phyloP scores from a whole-genome alignment of 2,113 vertebrate genomes.

The Tetrax tetrax region DNA sequence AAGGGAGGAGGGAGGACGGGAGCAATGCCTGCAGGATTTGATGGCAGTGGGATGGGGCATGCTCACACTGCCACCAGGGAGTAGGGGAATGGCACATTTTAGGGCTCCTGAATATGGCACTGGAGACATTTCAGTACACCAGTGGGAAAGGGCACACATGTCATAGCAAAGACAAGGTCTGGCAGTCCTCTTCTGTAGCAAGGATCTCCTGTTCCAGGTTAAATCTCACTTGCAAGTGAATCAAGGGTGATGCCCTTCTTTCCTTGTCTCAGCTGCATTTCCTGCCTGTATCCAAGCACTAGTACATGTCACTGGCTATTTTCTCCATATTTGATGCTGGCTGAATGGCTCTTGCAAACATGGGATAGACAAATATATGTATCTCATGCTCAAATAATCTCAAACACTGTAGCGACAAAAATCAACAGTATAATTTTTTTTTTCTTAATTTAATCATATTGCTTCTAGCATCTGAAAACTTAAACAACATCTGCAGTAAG shows the following conservation, averaged over 20 bases:
- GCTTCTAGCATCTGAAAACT: not conserved
- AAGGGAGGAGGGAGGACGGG: not conserved
- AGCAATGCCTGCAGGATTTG: not conserved
- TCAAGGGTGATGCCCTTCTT: not conserved
- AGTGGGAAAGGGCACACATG: not conserved
- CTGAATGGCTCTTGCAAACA: not conserved
- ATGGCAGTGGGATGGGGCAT: rapidly evolving
- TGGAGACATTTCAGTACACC: not conserved
- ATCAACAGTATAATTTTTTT: not conserved
- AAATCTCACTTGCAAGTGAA: not conserved
- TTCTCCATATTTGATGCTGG: not conserved
- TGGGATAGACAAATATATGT: not conserved
- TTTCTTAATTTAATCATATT: not conserved
- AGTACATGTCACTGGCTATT: not conserved
- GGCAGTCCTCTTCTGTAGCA: not conserved
- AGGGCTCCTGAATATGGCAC: not conserved
- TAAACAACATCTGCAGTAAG: not conserved
- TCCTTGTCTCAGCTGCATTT: not conserved
- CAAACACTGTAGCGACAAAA: not conserved
- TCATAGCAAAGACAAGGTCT: not conserved
- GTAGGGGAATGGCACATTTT: not conserved
- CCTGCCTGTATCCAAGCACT: not conserved
- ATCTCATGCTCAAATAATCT: not conserved
- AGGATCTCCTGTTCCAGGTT: not conserved
- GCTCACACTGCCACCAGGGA: not conserved